Evolutionary conservation across 2,888 invertebrate species (phyloP).

Genomic region (Pycnomerus fuliginosus): DNA sequence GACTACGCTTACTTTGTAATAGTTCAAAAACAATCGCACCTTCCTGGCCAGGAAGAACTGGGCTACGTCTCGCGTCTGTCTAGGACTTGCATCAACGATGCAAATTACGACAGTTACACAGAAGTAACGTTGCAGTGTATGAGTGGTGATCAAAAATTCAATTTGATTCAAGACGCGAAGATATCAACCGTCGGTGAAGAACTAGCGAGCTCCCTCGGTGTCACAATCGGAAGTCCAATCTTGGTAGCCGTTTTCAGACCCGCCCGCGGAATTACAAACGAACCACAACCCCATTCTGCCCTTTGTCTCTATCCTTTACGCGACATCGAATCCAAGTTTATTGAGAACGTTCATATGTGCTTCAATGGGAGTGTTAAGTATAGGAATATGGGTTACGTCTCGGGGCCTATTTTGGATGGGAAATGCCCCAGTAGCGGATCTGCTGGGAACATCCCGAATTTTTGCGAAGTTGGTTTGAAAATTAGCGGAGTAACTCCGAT

Average conservation of each 20-base stretch:
- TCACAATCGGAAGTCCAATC: conserved; percentile 76
- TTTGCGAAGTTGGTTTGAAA: conserved; percentile 89
- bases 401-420: conserved; percentile 87
- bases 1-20: conserved; percentile 95
- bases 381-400: conserved; percentile 88
- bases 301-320: conserved; percentile 90
- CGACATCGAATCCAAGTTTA: conserved; percentile 89
- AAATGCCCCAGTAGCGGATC: conserved; percentile 86
- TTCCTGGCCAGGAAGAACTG: conserved; percentile 84
- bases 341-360: conserved; percentile 96
- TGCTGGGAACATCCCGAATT: conserved; percentile 86
- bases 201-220: conserved; percentile 77
- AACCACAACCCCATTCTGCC: conserved; percentile 81
- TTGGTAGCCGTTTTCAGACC: conserved; percentile 88
- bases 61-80: conserved; percentile 89
- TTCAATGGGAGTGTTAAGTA: conserved; percentile 93
- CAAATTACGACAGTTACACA: conserved; percentile 94
- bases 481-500: conserved; percentile 88
- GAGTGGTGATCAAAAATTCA: conserved; percentile 72
- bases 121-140: conserved; percentile 92
- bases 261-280: conserved; percentile 84
- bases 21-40: conserved; percentile 89
- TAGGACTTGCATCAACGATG: conserved; percentile 91
- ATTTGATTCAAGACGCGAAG: conserved; percentile 91
- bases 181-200: conserved; percentile 82